phyloP scores from a whole-genome alignment of 2,113 vertebrate genomes.

The Gambusia affinis region DNA sequence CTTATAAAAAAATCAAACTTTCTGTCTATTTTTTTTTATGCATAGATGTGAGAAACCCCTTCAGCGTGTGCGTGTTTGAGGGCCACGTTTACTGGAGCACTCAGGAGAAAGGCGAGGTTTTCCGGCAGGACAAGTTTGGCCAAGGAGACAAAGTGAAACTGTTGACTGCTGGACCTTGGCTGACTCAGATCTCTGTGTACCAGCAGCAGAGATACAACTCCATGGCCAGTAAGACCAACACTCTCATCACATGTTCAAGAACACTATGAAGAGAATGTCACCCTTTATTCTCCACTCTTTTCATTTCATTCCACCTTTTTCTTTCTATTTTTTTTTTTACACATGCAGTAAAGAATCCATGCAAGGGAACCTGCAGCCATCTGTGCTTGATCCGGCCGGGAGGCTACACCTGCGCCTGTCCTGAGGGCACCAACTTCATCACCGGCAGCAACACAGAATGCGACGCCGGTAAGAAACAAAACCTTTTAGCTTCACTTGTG shows the following conservation, averaged over 20 bases:
- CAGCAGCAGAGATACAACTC: constrained; percentile 80
- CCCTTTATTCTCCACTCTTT: not conserved
- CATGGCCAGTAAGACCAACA: constrained; percentile 55
- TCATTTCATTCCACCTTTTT: not conserved
- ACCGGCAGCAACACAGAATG: constrained; percentile 70
- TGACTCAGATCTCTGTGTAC: constrained; percentile 74
- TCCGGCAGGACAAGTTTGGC: constrained; percentile 78
- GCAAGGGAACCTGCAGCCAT: constrained; percentile 77
- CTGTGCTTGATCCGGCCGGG: constrained; percentile 73
- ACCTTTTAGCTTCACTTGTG: rapidly evolving
- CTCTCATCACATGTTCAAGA: constrained; percentile 2
- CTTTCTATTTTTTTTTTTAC: not conserved
- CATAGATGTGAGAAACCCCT: constrained; percentile 73
- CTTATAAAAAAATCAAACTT: not conserved
- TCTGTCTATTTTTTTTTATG: not conserved
- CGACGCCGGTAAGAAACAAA: constrained; percentile 63
- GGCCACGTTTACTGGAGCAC: constrained; percentile 78
- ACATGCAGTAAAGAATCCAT: constrained; percentile 72
- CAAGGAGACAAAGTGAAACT: constrained; percentile 65
- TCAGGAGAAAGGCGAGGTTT: constrained; percentile 77
- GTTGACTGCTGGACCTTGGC: constrained; percentile 76
- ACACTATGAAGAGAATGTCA: not conserved
- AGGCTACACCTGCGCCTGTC: constrained; percentile 79
- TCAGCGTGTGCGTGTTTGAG: constrained; percentile 77
- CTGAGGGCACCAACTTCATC: constrained; percentile 68